A percentile compares a stretch with the other conserved stretches of the same genome.
These are phyloP conservation scores for Rhagonycha fulva DNA, from an alignment of 2,888 invertebrate species.

Conservation along the genomic window DNA sequence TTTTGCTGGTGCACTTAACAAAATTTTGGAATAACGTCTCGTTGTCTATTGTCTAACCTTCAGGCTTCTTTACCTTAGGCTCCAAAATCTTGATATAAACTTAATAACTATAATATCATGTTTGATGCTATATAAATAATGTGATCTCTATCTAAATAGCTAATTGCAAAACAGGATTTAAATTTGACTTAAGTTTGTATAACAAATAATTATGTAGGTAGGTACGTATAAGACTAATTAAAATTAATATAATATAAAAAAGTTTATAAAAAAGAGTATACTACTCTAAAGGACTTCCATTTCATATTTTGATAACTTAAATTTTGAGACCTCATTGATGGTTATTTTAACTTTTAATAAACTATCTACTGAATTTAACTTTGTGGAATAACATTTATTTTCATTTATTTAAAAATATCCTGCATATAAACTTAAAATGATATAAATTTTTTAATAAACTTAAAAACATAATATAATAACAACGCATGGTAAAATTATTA, in stretches of 20 bases:
- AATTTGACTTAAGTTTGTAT: not conserved
- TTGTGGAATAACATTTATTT: too few relatives aligned
- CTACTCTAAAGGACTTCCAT: not conserved
- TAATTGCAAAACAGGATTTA: too few relatives aligned
- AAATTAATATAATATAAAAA: not conserved
- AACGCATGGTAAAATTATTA: too few relatives aligned
- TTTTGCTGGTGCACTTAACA: too few relatives aligned
- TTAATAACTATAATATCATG: too few relatives aligned
- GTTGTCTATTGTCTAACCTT: too few relatives aligned
- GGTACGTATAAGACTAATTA: too few relatives aligned
- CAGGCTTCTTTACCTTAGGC: too few relatives aligned
- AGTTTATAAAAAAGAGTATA: not conserved
- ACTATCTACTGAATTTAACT: not conserved
- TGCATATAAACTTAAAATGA: not conserved
- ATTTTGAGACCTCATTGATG: not conserved
- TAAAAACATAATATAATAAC: not conserved
- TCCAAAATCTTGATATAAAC: too few relatives aligned
- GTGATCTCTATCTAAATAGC: too few relatives aligned
- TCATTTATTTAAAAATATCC: not conserved
- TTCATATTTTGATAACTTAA: not conserved
- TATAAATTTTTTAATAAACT: not conserved
- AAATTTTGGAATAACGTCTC: too few relatives aligned
- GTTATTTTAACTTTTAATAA: not conserved
- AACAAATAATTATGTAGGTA: not conserved
- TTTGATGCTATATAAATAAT: too few relatives aligned